Conservation (phyloP, 2,888 invertebrate species). For the Serrognathus titanus region DNA sequence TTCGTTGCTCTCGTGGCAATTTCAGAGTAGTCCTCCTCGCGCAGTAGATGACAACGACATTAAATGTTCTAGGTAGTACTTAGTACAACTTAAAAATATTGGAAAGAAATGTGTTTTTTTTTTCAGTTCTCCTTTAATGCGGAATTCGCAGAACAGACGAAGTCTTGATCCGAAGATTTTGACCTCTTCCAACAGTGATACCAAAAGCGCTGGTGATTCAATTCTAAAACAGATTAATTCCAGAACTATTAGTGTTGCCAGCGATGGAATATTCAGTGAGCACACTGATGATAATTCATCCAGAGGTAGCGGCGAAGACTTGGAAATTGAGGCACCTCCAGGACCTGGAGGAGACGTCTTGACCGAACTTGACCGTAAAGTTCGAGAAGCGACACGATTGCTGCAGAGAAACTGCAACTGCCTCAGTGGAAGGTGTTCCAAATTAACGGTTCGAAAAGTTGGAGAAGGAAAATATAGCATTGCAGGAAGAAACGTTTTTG, state of each 20-base stretch:
- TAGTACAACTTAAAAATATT: not conserved
- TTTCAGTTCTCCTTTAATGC: slow-evolving; percentile 6
- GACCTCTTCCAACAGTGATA: slow-evolving; percentile 1
- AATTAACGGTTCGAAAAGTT: slow-evolving; percentile 73
- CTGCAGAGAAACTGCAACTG: slow-evolving; percentile 75
- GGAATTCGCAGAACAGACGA: slow-evolving; percentile 14
- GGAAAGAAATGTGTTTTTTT: not conserved
- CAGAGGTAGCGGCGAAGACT: slow-evolving; percentile 66
- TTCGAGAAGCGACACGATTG: slow-evolving; percentile 66
- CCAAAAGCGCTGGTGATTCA: slow-evolving; percentile 7
- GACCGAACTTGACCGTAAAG: slow-evolving; percentile 71
- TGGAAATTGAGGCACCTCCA: slow-evolving; percentile 41
- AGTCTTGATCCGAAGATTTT: slow-evolving; percentile 18
- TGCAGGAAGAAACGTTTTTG: slow-evolving; percentile 82
- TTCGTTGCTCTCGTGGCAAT: slow-evolving; percentile 66
- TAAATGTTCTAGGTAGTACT: slow-evolving; percentile 1
- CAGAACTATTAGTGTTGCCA: slow-evolving; percentile 44
- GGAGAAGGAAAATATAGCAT: slow-evolving; percentile 85
- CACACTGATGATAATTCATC: slow-evolving; percentile 69
- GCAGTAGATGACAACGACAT: slow-evolving; percentile 40
- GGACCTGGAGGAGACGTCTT: slow-evolving; percentile 42
- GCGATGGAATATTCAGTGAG: slow-evolving; percentile 59
- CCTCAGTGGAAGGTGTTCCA: slow-evolving; percentile 66
- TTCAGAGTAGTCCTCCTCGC: slow-evolving; percentile 54
- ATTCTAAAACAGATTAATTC: slow-evolving; percentile 1